Conservation (phyloP, 2,797 vertebrate genomes). For the Intellagama lesueurii region DNA sequence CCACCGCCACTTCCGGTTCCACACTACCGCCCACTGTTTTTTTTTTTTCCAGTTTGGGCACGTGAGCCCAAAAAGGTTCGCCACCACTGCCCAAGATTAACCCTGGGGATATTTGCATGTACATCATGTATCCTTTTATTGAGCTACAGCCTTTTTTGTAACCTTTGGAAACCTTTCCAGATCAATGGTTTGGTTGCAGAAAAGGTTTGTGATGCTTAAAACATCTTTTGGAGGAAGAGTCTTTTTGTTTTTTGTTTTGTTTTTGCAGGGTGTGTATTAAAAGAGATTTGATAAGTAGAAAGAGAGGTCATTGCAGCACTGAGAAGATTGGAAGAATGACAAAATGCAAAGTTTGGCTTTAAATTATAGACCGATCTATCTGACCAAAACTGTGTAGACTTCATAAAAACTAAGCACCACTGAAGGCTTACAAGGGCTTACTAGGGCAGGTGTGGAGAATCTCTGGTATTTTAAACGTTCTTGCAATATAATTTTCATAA, state of each 20-base stretch:
- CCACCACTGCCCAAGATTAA: neutral
- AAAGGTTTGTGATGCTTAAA: neutral
- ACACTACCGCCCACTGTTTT: no score
- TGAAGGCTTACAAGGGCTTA: no score
- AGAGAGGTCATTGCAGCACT: neutral
- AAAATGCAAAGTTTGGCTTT: neutral
- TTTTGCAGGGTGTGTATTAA: neutral
- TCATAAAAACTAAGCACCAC: no score
- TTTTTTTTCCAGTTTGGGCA: no score
- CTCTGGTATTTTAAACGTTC: no score
- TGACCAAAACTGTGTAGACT: neutral
- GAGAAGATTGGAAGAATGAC: neutral
- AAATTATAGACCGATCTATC: neutral
- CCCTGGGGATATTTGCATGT: neutral
- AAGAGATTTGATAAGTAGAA: neutral
- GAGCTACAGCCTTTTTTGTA: neutral
- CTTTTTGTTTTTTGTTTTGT: neutral
- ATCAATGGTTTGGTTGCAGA: neutral
- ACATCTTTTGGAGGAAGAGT: neutral
- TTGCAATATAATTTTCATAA: no score
- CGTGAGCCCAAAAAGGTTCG: no score
- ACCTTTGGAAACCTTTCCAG: neutral
- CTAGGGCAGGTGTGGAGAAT: no score
- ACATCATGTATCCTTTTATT: neutral
- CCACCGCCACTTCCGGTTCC: no score